These are phyloP conservation scores for Nineta flava DNA, from an alignment of 2,888 invertebrate genomes.

Conservation along the genomic window DNA sequence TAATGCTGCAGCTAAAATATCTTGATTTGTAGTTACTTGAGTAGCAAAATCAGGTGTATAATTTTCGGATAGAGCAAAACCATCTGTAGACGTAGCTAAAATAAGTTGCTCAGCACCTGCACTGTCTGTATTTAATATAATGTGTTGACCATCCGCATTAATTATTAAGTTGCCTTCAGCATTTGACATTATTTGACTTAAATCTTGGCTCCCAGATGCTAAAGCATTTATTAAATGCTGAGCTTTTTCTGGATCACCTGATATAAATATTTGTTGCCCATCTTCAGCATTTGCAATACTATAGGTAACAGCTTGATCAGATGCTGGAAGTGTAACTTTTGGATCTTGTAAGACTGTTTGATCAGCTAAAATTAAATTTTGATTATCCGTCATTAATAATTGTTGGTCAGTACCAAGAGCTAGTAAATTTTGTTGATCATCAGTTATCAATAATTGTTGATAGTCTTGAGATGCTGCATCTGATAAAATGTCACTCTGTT, in stretches of 20 bases:
- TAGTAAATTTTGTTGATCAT: conserved; percentile 8
- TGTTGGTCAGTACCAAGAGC: conserved; percentile 3
- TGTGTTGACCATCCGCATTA: conserved; percentile 30
- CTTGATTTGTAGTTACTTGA: conserved; percentile 34
- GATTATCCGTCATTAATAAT: conserved; percentile 8
- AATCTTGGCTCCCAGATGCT: conserved; percentile 26
- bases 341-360: conserved; percentile 7
- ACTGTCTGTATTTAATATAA: conserved; percentile 23
- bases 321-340: conserved; percentile 8
- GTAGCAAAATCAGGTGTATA: conserved; percentile 4
- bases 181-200: conserved; percentile 25
- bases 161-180: conserved; percentile 27
- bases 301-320: conserved; percentile 17
- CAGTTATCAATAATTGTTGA: conserved; percentile 8
- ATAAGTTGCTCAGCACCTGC: conserved; percentile 2
- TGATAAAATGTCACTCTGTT: not conserved
- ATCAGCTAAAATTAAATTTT: conserved; percentile 7
- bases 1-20: conserved; percentile 58
- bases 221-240: conserved; percentile 28
- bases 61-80: conserved; percentile 1
- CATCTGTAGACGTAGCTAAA: conserved; percentile 2
- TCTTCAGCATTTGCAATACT: conserved; percentile 17
- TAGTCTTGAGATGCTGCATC: conserved; percentile 6
- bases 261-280: conserved; percentile 26
- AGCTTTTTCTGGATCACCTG: conserved; percentile 26